Base-by-base conservation (phyloP, 2,888 invertebrate species). In the Andrena bucephala region DNA sequence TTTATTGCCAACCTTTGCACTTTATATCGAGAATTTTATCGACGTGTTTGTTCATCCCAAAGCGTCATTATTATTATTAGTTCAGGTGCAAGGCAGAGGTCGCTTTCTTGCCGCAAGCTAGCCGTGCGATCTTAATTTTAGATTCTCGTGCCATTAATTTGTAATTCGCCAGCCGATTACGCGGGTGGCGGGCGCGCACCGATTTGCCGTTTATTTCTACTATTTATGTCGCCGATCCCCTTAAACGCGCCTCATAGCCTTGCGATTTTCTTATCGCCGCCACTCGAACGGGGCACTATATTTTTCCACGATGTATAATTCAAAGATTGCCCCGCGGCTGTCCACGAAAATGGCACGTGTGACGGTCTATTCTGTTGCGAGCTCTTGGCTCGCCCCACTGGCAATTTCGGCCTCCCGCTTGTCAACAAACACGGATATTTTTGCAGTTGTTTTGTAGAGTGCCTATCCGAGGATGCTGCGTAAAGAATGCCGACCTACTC, bases 381-480 rank as follows among this genome's bases (percentile, higher is more conserved):
- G 10, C 24, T 16, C 24, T 57, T 57, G 57, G 57, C 57, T 27
- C 3, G 24, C 10, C 27, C 4, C 10, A 0, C 57, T 57, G 57
- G 27, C 60, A 29, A 60, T 60, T 60, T 60, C 16, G 29, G 8
- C 57, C 24, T 57, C 57, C 10, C 24, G 57, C 24, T 57, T 57
- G 57, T 57, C 20, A 57, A 57, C 57, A 57, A 57, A 57, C 57
- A 24, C 57, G 20, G 57, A 27, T 24, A 57, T 57, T 57, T 20
- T 57, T 10, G 57, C 57, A 10, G 6, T 27, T 24, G 10, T 24
- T 54, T 3, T 10, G 10, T 57, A 13, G 24, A 13, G 24, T 4
- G 24, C 27, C 24, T 4, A 24, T 57, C 57, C 57, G 57, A 8
- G 57, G 57, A 57, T 27, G 24, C 57, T 42, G 42, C 42, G 20